These are phyloP conservation scores for Xestia c-nigrum DNA, from an alignment of 2,888 invertebrate genomes.

Conservation along the genomic window DNA sequence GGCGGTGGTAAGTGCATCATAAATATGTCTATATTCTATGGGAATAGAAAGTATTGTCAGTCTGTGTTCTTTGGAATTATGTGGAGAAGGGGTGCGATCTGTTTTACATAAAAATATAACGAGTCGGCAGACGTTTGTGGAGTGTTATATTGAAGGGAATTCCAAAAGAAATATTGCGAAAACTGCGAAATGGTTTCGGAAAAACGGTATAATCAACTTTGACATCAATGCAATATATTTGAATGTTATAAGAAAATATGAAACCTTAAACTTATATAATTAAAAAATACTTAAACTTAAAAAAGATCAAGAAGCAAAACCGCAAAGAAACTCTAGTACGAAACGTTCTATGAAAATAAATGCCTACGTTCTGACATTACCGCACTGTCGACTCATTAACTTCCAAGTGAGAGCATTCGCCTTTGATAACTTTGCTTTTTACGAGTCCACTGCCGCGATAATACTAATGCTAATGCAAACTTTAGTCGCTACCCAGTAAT, in stretches of 20 bases:
- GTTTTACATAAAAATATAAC: slow-evolving; percentile 54
- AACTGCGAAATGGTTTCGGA: background rate
- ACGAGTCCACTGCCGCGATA: slow-evolving; percentile 71
- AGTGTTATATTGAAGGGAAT: slow-evolving; percentile 1
- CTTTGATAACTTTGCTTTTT: slow-evolving; percentile 84
- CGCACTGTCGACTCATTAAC: slow-evolving; percentile 84
- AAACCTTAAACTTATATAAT: background rate
- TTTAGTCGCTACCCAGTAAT: slow-evolving; percentile 60
- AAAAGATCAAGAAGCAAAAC: slow-evolving; percentile 20
- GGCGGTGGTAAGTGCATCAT: slow-evolving; percentile 62
- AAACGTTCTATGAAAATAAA: slow-evolving; percentile 60
- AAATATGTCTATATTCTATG: slow-evolving; percentile 60
- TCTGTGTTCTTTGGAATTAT: slow-evolving; percentile 51
- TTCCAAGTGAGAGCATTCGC: slow-evolving; percentile 79
- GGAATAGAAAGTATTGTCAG: slow-evolving; percentile 55
- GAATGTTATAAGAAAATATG: background rate
- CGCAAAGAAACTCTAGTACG: slow-evolving; percentile 25
- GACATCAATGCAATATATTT: background rate
- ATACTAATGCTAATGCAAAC: slow-evolving; percentile 72
- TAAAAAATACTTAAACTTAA: background rate
- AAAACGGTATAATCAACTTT: background rate
- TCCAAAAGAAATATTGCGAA: background rate
- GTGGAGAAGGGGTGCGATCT: slow-evolving; percentile 37
- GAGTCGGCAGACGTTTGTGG: slow-evolving; percentile 1
- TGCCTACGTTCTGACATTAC: slow-evolving; percentile 76